phyloP scores from a whole-genome alignment of 2,113 vertebrate genomes.

The Cranoglanis bouderius region DNA sequence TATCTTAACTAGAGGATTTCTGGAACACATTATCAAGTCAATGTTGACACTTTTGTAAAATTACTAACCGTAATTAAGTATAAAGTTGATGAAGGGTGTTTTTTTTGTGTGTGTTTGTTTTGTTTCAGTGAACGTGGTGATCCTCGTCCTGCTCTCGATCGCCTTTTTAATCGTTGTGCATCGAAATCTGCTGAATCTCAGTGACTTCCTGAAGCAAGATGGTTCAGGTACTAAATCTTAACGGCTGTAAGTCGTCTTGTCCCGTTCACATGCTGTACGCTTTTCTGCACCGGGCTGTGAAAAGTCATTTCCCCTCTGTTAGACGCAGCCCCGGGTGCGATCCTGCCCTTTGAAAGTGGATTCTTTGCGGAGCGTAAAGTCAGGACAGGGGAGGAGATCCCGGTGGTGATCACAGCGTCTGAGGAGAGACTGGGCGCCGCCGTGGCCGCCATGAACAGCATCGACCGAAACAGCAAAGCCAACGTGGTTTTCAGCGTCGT shows the following conservation, averaged over 20 bases:
- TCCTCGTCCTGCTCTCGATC: slow-evolving; percentile 81
- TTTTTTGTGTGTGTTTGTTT: slow-evolving; percentile 26
- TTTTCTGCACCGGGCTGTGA: background rate
- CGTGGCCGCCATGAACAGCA: slow-evolving; percentile 89
- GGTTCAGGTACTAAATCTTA: slow-evolving; percentile 72
- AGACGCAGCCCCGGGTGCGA: slow-evolving; percentile 79
- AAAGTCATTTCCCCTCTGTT: background rate
- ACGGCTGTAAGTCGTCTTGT: background rate
- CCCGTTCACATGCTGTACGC: background rate
- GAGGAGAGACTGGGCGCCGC: slow-evolving; percentile 89
- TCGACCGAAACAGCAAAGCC: slow-evolving; percentile 84
- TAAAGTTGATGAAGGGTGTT: background rate
- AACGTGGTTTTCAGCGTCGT: slow-evolving; percentile 90
- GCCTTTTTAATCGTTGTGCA: slow-evolving; percentile 90
- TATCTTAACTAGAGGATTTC: background rate
- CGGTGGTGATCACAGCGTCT: slow-evolving; percentile 87
- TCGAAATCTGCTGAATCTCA: slow-evolving; percentile 88
- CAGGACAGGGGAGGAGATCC: slow-evolving; percentile 78
- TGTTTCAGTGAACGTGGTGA: slow-evolving; percentile 85
- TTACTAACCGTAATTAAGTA: background rate
- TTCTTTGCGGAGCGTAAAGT: slow-evolving; percentile 72
- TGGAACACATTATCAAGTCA: background rate
- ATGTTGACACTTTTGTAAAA: background rate
- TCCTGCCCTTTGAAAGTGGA: slow-evolving; percentile 86
- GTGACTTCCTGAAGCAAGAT: slow-evolving; percentile 85